Percentiles rank a stretch among this genome's conserved stretches.
Evolutionary conservation across 2,797 vertebrate genomes (phyloP).

Genomic region (Scolopax bukidnonensis): DNA sequence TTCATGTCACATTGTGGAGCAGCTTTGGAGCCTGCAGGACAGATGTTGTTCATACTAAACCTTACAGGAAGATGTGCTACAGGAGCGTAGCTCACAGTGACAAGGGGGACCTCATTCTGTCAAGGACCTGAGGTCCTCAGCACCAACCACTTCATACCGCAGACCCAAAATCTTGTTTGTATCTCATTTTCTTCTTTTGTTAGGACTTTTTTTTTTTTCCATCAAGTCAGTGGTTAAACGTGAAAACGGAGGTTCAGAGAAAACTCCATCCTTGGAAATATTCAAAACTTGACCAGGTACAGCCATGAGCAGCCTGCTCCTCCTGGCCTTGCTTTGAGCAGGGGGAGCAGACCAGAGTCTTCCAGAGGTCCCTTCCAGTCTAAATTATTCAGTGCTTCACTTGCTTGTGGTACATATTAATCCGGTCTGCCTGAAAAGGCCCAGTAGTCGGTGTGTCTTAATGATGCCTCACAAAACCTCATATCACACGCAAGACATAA

Average conservation of each 20-base stretch:
- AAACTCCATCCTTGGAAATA: background rate
- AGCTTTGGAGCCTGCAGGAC: background rate
- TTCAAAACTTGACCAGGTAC: background rate
- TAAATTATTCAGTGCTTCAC: background rate
- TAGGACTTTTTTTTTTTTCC: background rate
- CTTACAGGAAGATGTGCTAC: background rate
- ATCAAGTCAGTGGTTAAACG: background rate
- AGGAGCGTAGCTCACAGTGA: rapidly evolving
- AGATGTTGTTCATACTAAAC: background rate
- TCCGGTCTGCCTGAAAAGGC: background rate
- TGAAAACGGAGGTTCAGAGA: background rate
- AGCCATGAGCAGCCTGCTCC: background rate
- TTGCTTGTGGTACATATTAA: background rate
- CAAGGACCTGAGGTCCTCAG: background rate
- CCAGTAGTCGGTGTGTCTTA: background rate
- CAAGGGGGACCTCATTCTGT: background rate
- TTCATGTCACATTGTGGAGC: background rate
- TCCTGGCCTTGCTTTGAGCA: background rate
- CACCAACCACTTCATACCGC: background rate
- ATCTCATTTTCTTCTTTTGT: background rate
- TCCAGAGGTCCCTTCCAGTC: background rate
- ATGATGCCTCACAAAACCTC: background rate
- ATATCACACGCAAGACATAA: background rate
- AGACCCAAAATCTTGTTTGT: background rate
- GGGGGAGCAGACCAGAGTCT: background rate